Conservation (phyloP, 2,888 invertebrate genomes). For the Diogma glabrata region DNA sequence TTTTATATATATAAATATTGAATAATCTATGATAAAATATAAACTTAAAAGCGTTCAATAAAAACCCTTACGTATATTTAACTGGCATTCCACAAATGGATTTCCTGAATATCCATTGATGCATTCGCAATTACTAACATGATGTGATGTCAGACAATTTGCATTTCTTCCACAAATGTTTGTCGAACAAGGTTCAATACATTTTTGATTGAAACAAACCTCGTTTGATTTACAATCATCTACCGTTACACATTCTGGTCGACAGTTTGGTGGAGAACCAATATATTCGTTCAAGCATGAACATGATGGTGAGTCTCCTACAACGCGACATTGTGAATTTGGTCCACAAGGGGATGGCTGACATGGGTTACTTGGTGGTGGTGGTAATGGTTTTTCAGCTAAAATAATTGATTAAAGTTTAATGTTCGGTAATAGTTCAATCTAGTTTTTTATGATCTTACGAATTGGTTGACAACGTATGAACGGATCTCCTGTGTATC, state of each 20-base stretch:
- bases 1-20: background rate
- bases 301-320: conserved; percentile 49
- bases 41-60: conserved; percentile 5
- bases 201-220: conserved; percentile 61
- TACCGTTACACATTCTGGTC: conserved; percentile 59
- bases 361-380: conserved; percentile 44
- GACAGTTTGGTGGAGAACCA: conserved; percentile 60
- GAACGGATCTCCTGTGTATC: conserved; percentile 35
- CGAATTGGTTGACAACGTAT: conserved; percentile 41
- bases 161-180: conserved; percentile 68
- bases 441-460: conserved; percentile 25
- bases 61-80: conserved; percentile 2
- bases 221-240: conserved; percentile 54
- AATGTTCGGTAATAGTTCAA: background rate
- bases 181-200: conserved; percentile 57
- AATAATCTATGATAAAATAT: too few relatives aligned
- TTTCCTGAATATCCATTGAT: conserved; percentile 53
- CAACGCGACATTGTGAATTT: conserved; percentile 56
- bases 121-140: conserved; percentile 65
- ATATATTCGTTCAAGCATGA: conserved; percentile 55
- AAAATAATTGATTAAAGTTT: conserved; percentile 23
- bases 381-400: conserved; percentile 8
- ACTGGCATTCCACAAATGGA: conserved; percentile 55
- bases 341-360: conserved; percentile 67
- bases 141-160: conserved; percentile 61